Conservation (phyloP, 2,113 vertebrate genomes). For the Cyprichromis sp. region DNA sequence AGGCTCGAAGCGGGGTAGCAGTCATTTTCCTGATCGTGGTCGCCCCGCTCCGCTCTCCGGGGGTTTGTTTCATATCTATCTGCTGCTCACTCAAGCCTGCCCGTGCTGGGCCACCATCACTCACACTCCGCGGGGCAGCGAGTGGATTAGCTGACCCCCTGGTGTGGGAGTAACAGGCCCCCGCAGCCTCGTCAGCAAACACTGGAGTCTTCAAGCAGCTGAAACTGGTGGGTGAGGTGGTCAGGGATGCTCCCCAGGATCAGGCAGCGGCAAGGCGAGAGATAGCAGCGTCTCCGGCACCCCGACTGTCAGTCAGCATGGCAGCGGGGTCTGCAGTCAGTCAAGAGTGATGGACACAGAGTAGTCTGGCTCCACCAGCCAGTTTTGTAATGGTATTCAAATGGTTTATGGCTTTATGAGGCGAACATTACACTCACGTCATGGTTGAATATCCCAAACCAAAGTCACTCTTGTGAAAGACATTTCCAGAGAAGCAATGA, state of each 20-base stretch:
- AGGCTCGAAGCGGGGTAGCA: conserved; percentile 17
- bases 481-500: not conserved
- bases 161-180: conserved; percentile 49
- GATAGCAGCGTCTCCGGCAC: conserved; percentile 65
- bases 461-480: not conserved
- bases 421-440: not conserved
- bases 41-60: not conserved
- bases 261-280: conserved; percentile 10
- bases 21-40: conserved; percentile 14
- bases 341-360: conserved; percentile 30
- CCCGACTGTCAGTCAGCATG: conserved; percentile 30
- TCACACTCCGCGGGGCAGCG: conserved; percentile 32
- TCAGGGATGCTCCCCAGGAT: conserved; percentile 55
- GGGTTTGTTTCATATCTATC: conserved; percentile 32
- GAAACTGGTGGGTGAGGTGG: not conserved
- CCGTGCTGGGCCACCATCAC: conserved; percentile 22
- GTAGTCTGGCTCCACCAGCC: not conserved
- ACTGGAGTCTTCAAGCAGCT: not conserved
- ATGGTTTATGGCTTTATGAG: not conserved
- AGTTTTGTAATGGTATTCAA: not conserved
- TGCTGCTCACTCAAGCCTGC: conserved; percentile 35
- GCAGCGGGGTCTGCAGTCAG: conserved; percentile 24
- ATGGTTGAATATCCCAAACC: not conserved
- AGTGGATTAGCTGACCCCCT: conserved; percentile 46
- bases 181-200: conserved; percentile 46